A percentile compares a stretch with the other conserved stretches of the same genome.
These are phyloP conservation scores for Schizopygopsis pylzovi DNA, from an alignment of 2,797 vertebrate genomes.

Conservation along the genomic window DNA sequence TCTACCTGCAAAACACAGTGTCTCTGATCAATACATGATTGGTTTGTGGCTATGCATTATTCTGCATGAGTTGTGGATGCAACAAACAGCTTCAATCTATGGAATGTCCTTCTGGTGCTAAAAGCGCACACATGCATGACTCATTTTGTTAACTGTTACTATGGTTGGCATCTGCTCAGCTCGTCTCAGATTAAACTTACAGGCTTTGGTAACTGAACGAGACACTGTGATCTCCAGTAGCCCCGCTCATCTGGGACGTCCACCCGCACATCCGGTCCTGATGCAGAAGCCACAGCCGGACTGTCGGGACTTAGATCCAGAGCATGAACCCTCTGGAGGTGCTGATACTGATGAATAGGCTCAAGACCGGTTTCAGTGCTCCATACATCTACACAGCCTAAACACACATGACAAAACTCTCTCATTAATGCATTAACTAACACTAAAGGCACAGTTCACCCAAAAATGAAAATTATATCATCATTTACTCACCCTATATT, in stretches of 20 bases:
- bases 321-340: constrained; percentile 80
- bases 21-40: neutral
- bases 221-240: constrained; percentile 82
- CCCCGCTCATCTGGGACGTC: constrained; percentile 82
- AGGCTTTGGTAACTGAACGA: constrained; percentile 83
- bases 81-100: neutral
- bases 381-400: constrained; percentile 92
- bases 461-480: neutral
- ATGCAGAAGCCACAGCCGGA: constrained; percentile 79
- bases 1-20: constrained; percentile 76
- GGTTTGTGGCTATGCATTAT: neutral
- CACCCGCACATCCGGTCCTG: constrained; percentile 82
- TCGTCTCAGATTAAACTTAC: constrained; percentile 75
- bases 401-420: fast-evolving
- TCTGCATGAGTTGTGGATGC: neutral
- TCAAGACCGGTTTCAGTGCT: constrained; percentile 83
- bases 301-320: constrained; percentile 82
- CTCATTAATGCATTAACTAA: neutral
- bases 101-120: neutral
- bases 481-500: too few relatives aligned
- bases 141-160: neutral
- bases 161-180: constrained; percentile 2
- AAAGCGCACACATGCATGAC: neutral
- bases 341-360: constrained; percentile 87
- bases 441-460: neutral